Base-by-base conservation (phyloP, 30 jellyfish, hydroid and myxozoan genomes). In the Aurelia sp. region DNA sequence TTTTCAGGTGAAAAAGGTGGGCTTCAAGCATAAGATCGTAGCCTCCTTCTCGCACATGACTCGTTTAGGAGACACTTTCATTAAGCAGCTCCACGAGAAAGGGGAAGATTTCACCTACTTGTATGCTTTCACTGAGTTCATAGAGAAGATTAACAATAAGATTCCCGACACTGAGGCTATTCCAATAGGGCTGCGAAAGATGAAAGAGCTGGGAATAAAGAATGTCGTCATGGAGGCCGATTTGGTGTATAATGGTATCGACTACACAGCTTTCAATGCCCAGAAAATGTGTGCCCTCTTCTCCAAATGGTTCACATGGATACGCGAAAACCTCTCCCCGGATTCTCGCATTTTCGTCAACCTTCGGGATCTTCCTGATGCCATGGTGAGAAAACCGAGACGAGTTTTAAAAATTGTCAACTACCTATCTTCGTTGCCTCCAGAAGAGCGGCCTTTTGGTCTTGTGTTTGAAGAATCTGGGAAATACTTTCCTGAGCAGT, bases 11-110 rank as follows among this genome's bases (percentile, higher is more conserved):
- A 88, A 88, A 63, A 69, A 52, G 65, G 96, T 88, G 47, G 96
- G 96, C 84, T 88, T 67, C 92, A 70, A 88, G 72, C 89, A 88
- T 77, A 79, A 51, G 57, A 88, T 88, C 21, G 96, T 88, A 7
- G 88, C 96, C 55, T 78, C 96, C 52, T 88, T 88, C 62, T 88
- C 96, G 35, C 96, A 88, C n/a, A 78, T 78, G 91, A 88, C 96
- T 20, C 88, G 96, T 18, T 31, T 88, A 74, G 96, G 96, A 16
- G 96, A 88, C 76, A 88, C 96, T 6, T 88, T 88, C 92, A 88
- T 88, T 31, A 78, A 62, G 1, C 88, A 88, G 71, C 91, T 88
- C 67, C 77, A 51, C 10, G 88, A 88, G 53, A 88, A 88, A 53
- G 96, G 96, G 31, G 96, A 88, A 78, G 96, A 88, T 35, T 52